Evolutionary conservation across 1,140 invertebrate species (phyloP).

Genomic region (Arion vulgaris): DNA sequence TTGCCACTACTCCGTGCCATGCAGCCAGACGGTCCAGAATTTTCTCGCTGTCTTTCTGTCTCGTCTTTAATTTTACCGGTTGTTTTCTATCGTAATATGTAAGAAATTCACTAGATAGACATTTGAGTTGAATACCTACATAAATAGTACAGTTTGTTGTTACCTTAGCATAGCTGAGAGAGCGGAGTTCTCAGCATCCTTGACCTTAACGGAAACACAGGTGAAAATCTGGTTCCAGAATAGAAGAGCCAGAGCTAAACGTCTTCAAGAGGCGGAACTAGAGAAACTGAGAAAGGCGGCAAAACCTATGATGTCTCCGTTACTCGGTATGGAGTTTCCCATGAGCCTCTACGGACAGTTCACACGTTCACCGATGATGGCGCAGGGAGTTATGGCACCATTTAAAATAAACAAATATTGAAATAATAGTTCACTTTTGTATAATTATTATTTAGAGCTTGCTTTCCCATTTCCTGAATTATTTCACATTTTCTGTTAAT

Average conservation of each 20-base stretch:
- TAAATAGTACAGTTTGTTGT: too few species aligned
- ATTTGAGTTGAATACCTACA: too few species aligned
- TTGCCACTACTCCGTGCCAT: too few species aligned
- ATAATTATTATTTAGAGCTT: too few species aligned
- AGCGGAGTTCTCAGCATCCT: slow-evolving; percentile 94
- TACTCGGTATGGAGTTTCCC: slow-evolving; percentile 67
- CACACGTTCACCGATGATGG: slow-evolving; percentile 16
- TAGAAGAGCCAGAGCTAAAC: slow-evolving; percentile 92
- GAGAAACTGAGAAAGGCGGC: slow-evolving; percentile 77
- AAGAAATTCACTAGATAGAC: too few species aligned
- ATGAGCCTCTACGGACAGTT: slow-evolving; percentile 44
- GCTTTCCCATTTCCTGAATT: too few species aligned
- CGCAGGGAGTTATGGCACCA: slow-evolving; percentile 27
- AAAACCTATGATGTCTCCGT: slow-evolving; percentile 71
- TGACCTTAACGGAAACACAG: slow-evolving; percentile 94
- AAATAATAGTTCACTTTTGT: too few species aligned
- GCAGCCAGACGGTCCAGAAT: too few species aligned
- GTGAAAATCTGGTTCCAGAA: slow-evolving; percentile 98
- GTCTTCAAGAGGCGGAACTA: slow-evolving; percentile 91
- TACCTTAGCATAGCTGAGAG: slow-evolving; percentile 95
- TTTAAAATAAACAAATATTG: slow-evolving; percentile 32
- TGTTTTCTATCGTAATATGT: too few species aligned
- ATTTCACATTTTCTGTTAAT: too few species aligned
- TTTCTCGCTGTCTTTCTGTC: too few species aligned
- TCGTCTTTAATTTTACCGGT: too few species aligned